These are phyloP conservation scores for Orthonychiurus folsomi DNA, from an alignment of 2,888 invertebrate species.

Conservation along the genomic window DNA sequence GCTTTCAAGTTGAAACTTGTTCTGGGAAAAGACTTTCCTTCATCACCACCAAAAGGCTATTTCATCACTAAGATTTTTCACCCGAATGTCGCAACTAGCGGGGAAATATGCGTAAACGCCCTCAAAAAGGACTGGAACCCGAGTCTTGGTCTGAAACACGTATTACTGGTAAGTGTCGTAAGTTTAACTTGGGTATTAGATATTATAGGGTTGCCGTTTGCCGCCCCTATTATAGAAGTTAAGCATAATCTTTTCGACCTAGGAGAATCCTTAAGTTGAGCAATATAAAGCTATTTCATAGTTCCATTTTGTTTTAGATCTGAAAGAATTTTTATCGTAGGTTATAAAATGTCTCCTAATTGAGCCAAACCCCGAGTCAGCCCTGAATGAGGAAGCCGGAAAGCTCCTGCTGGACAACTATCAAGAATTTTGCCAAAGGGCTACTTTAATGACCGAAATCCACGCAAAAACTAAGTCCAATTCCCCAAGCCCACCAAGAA, in stretches of 20 bases:
- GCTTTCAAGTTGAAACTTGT: conserved; percentile 80
- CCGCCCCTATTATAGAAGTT: too few species aligned
- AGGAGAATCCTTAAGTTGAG: neutral
- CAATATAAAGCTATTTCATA: conserved; percentile 1
- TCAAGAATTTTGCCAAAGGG: conserved; percentile 80
- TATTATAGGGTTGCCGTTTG: too few species aligned
- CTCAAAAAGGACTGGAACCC: conserved; percentile 94
- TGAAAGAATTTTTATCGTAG: conserved; percentile 48
- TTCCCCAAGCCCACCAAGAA: conserved; percentile 11
- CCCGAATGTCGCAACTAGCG: conserved; percentile 86
- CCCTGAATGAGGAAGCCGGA: conserved; percentile 93
- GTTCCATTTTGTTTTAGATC: conserved; percentile 10
- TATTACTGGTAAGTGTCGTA: conserved; percentile 16
- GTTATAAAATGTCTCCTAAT: conserved; percentile 91
- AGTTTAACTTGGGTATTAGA: too few species aligned
- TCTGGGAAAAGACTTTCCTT: conserved; percentile 85
- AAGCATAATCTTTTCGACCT: too few species aligned
- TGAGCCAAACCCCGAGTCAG: conserved; percentile 94
- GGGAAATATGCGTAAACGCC: conserved; percentile 94
- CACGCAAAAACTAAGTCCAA: conserved; percentile 53
- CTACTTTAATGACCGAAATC: conserved; percentile 84
- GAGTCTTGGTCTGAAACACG: conserved; percentile 62
- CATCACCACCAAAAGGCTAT: conserved; percentile 81
- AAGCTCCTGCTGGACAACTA: conserved; percentile 85
- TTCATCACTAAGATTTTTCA: conserved; percentile 95